Conservation (phyloP, 2,113 vertebrate genomes). For the Corydoras maculifer region DNA sequence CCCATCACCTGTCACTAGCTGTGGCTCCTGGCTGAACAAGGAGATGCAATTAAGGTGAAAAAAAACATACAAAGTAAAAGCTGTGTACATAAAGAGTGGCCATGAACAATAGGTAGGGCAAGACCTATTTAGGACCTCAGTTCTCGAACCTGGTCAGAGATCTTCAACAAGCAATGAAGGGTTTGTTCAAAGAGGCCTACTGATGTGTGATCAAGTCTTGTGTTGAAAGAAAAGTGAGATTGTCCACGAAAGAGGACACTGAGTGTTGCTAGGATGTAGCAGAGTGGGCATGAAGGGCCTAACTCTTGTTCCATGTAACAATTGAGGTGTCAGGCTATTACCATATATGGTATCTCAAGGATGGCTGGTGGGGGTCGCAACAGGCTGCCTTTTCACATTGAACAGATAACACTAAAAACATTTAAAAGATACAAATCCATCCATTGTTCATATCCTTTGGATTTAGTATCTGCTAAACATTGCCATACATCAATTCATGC, state of each 20-base stretch:
- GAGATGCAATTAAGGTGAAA: conserved; percentile 70
- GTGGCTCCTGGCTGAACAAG: conserved; percentile 63
- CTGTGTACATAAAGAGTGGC: conserved; percentile 69
- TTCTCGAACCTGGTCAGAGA: conserved; percentile 61
- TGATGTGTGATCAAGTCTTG: conserved; percentile 33
- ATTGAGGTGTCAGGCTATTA: conserved; percentile 64
- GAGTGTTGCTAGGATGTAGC: conserved; percentile 61
- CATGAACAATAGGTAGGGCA: conserved; percentile 59
- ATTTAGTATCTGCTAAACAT: no score
- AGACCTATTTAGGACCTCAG: conserved; percentile 58
- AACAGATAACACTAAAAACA: conserved; percentile 12
- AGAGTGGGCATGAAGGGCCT: conserved; percentile 54
- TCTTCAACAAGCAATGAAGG: conserved; percentile 61
- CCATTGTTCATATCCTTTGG: no score
- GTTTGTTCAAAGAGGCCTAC: conserved; percentile 48
- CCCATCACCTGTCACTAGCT: conserved; percentile 59
- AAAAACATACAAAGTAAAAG: conserved; percentile 67
- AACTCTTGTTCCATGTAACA: conserved; percentile 54
- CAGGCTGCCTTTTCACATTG: conserved; percentile 42
- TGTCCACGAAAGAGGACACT: conserved; percentile 56
- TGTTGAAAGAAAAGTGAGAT: conserved; percentile 44
- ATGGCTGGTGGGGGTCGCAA: conserved; percentile 44
- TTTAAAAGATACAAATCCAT: background rate
- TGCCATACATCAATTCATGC: no score
- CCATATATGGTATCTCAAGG: conserved; percentile 57